Conservation (phyloP, 2,888 invertebrate species). For the Odontomyia ornata region DNA sequence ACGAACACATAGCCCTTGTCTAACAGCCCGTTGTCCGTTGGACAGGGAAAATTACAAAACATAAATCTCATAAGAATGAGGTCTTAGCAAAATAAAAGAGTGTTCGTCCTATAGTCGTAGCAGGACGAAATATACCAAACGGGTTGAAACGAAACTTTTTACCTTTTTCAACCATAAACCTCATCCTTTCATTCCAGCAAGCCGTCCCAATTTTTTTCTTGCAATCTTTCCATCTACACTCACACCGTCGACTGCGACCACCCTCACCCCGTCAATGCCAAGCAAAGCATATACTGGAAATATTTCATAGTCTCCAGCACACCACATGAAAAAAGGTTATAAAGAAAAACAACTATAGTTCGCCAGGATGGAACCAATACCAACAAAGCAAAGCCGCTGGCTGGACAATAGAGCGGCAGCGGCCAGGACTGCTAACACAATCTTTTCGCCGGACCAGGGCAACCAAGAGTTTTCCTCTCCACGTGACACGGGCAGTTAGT, state of each 20-base stretch:
- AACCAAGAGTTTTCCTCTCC: constrained; percentile 37
- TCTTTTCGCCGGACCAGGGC: constrained; percentile 22
- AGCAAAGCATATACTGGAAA: constrained; percentile 41
- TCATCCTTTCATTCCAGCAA: neutral
- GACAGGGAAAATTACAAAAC: constrained; percentile 43
- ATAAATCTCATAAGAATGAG: constrained; percentile 44
- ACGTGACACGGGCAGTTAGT: constrained; percentile 44
- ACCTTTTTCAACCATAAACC: constrained; percentile 38
- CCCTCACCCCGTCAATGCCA: constrained; percentile 19
- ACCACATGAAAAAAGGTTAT: constrained; percentile 22
- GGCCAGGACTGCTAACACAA: constrained; percentile 27
- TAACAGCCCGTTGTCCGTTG: constrained; percentile 19
- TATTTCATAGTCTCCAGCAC: constrained; percentile 40
- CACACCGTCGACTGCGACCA: neutral
- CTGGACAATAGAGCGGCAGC: constrained; percentile 35
- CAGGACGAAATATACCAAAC: constrained; percentile 20
- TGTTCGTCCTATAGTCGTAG: neutral
- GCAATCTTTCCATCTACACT: too few relatives aligned
- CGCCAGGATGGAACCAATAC: constrained; percentile 41
- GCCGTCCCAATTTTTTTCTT: neutral
- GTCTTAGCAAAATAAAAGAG: constrained; percentile 32
- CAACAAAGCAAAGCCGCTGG: constrained; percentile 11
- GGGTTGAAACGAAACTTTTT: constrained; percentile 41
- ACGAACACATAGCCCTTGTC: neutral
- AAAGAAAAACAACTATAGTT: constrained; percentile 35